Evolutionary conservation across 2,888 invertebrate species (phyloP).

Genomic region (Cybosia mesomella): DNA sequence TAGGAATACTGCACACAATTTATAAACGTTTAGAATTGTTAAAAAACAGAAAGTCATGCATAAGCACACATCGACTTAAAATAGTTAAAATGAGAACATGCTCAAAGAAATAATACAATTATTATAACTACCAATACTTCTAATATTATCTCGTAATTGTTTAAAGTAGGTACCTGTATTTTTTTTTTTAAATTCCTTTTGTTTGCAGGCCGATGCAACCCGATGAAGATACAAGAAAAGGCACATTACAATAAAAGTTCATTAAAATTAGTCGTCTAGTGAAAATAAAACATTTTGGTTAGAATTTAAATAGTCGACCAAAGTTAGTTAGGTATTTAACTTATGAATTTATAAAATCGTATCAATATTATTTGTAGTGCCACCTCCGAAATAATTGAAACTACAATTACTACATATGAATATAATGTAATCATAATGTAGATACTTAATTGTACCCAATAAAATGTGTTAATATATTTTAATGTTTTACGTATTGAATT

Average conservation of each 20-base stretch:
- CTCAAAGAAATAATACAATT: too few relatives aligned
- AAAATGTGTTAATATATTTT: constrained; percentile 28
- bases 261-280: constrained; percentile 40
- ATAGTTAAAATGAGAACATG: too few relatives aligned
- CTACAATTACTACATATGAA: constrained; percentile 21
- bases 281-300: constrained; percentile 49
- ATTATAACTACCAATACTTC: too few relatives aligned
- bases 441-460: constrained; percentile 29
- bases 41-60: neutral
- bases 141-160: too few relatives aligned
- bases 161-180: neutral
- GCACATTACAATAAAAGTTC: constrained; percentile 20
- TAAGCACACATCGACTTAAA: too few relatives aligned
- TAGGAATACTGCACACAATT: neutral
- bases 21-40: neutral
- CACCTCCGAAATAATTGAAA: constrained; percentile 35
- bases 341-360: constrained; percentile 39
- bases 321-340: constrained; percentile 67
- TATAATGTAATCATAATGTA: constrained; percentile 19
- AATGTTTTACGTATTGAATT: constrained; percentile 32
- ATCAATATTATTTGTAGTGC: constrained; percentile 32
- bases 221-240: constrained; percentile 44
- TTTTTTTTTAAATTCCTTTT: constrained; percentile 27
- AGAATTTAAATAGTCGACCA: constrained; percentile 63
- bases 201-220: constrained; percentile 64